Evolutionary conservation across 2,113 vertebrate species (phyloP).

Genomic region (Meriones unguiculatus): DNA sequence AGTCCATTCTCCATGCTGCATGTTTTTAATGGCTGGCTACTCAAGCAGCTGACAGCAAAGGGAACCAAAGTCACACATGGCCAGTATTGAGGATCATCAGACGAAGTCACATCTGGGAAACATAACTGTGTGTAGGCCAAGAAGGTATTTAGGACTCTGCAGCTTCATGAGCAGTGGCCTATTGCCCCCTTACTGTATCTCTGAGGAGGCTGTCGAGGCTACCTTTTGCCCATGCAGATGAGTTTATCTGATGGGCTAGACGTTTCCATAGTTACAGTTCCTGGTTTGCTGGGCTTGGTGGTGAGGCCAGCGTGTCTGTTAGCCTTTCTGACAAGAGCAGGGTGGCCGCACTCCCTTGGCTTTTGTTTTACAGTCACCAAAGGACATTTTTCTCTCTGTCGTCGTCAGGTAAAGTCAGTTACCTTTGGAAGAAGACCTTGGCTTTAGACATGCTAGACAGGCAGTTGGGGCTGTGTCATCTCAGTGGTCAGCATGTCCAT

Average conservation of each 20-base stretch:
- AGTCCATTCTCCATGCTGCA: rapidly evolving
- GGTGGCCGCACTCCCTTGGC: background rate
- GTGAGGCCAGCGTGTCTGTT: background rate
- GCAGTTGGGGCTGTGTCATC: background rate
- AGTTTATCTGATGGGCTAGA: background rate
- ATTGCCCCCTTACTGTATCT: background rate
- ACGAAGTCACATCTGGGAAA: background rate
- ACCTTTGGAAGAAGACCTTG: background rate
- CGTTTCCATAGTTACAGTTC: background rate
- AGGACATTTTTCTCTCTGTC: background rate
- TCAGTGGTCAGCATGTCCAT: background rate
- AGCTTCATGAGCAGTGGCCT: background rate
- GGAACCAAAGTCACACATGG: too few relatives aligned
- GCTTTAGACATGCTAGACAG: background rate
- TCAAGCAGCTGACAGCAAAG: background rate
- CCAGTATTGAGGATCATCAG: background rate
- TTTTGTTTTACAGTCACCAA: background rate
- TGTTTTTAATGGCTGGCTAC: rapidly evolving
- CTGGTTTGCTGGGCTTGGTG: background rate
- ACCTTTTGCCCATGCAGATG: background rate
- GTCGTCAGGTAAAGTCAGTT: background rate
- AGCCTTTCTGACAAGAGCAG: background rate
- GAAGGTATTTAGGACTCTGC: rapidly evolving
- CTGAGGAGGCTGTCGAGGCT: rapidly evolving
- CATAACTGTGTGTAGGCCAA: background rate